Evolutionary conservation across 1,140 invertebrate genomes (phyloP), one percentile per base, ranked within the genome.

Genomic region (Bombus balteatus): DNA sequence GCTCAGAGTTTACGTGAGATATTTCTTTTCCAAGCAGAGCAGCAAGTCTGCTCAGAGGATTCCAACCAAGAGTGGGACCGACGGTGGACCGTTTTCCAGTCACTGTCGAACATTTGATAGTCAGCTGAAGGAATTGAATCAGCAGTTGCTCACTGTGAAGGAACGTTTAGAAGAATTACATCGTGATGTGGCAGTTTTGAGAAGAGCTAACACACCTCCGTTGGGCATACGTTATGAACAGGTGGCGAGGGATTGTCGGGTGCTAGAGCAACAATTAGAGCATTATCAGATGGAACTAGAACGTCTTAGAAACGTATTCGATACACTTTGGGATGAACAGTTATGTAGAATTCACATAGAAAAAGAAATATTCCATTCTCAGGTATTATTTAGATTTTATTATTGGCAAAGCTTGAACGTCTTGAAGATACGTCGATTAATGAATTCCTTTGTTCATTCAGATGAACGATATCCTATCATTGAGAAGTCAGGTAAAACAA

Each of bases 281-380:
- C 94, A 96, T 76, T 96, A 97, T 90, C 96, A 97, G 85, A 94
- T 96, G 34, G 97, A 97, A 91, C 91, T 97, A 84, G 97, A 97
- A 81, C 94, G 96, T 72, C 94, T 97, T 85, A 95, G 96, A 77
- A 95, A 94, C 15, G 95, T 96, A 0, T 97, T 97, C 87, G 96
- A 97, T 86, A 95, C 96, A 1, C 94, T 96, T 2, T 97, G 97
- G 97, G 97, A 97, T 88, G 97, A 97, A 87, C 96, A 97, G 88
- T 92, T 97, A n/a, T 96, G 96, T 91, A 94, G 97, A 82, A 96
- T 97, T 87, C 96, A 96, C 79, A 95, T 97, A 9, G 97, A 97
- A 92, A 97, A 97, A 92, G 97, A 97, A 86, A 96, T 97, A 65
- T 97, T 97, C 88, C 96, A 96, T 88, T 95, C 96, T 53, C 96